These are phyloP conservation scores for Drosophila mercatorum DNA, from an alignment of 2,888 invertebrate genomes.

Conservation along the genomic window DNA sequence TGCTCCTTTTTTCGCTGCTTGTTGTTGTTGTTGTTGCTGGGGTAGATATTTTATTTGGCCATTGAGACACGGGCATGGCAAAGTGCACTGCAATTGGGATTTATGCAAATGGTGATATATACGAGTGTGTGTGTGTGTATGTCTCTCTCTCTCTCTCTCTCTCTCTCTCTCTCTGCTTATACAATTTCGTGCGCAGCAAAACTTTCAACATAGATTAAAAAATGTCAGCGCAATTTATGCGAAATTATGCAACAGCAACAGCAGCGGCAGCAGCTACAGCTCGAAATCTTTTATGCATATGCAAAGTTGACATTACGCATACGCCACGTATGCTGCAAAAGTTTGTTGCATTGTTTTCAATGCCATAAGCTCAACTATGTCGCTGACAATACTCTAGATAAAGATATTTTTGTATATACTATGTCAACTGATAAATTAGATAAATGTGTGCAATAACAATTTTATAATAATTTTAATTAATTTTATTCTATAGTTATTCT, in stretches of 20 bases:
- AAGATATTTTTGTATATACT: neutral
- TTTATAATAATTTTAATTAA: too few species aligned
- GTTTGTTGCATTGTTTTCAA: slow-evolving; percentile 61
- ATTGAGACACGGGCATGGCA: slow-evolving; percentile 71
- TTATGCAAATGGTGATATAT: slow-evolving; percentile 75
- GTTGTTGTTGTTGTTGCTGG: slow-evolving; percentile 14
- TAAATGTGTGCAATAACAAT: neutral
- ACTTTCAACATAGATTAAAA: slow-evolving; percentile 77
- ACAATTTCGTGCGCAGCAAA: slow-evolving; percentile 41
- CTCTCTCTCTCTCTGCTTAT: neutral
- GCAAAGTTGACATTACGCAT: slow-evolving; percentile 70
- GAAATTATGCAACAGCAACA: slow-evolving; percentile 68
- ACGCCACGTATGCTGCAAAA: slow-evolving; percentile 53
- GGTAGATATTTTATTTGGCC: slow-evolving; percentile 76
- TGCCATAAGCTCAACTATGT: slow-evolving; percentile 47
- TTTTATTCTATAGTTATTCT: neutral
- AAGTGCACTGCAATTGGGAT: slow-evolving; percentile 79
- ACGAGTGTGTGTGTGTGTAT: slow-evolving; percentile 21
- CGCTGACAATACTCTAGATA: slow-evolving; percentile 25
- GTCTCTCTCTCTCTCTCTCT: slow-evolving; percentile 2
- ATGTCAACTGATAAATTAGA: neutral
- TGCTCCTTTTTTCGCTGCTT: slow-evolving; percentile 19
- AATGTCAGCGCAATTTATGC: slow-evolving; percentile 75
- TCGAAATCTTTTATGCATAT: slow-evolving; percentile 69
- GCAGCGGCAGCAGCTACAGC: slow-evolving; percentile 26